Conservation (phyloP, 2,888 invertebrate genomes). For the Coleophora flavipennella region DNA sequence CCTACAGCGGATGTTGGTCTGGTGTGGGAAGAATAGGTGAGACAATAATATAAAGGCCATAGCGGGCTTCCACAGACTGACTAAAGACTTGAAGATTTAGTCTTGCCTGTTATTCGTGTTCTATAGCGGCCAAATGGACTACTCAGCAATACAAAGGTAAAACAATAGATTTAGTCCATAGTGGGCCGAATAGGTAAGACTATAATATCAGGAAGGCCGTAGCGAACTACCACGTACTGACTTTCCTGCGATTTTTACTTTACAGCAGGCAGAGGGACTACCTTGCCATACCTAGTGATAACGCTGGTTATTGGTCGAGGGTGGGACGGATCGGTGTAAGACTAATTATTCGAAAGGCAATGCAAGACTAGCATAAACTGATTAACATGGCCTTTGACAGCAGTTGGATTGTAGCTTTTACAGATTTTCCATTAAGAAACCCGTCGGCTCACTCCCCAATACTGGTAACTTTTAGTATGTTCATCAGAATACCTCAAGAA, state of each 20-base stretch:
- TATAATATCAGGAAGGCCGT: no score
- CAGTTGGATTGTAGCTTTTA: no score
- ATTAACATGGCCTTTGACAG: no score
- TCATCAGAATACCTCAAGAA: no score
- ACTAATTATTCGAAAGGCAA: no score
- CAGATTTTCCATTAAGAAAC: no score
- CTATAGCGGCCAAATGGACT: slow-evolving; percentile 76
- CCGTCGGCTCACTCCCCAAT: no score
- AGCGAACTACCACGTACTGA: slow-evolving; percentile 81
- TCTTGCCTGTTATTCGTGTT: slow-evolving; percentile 84
- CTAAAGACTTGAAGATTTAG: no score
- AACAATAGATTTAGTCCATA: slow-evolving; percentile 85
- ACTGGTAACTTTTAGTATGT: no score
- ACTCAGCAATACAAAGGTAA: slow-evolving; percentile 77
- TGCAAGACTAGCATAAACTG: no score
- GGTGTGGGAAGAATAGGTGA: slow-evolving; percentile 80
- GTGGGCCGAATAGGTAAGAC: slow-evolving; percentile 79
- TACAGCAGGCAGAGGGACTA: slow-evolving; percentile 78
- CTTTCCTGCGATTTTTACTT: slow-evolving; percentile 82
- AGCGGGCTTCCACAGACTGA: slow-evolving; percentile 80
- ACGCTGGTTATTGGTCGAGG: slow-evolving; percentile 86
- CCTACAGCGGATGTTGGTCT: slow-evolving; percentile 81
- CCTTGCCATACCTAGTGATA: slow-evolving; percentile 76
- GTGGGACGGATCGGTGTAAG: slow-evolving; percentile 81
- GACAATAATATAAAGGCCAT: no score